Evolutionary conservation across 2,113 vertebrate genomes (phyloP).

Genomic region (Prinia subflava): DNA sequence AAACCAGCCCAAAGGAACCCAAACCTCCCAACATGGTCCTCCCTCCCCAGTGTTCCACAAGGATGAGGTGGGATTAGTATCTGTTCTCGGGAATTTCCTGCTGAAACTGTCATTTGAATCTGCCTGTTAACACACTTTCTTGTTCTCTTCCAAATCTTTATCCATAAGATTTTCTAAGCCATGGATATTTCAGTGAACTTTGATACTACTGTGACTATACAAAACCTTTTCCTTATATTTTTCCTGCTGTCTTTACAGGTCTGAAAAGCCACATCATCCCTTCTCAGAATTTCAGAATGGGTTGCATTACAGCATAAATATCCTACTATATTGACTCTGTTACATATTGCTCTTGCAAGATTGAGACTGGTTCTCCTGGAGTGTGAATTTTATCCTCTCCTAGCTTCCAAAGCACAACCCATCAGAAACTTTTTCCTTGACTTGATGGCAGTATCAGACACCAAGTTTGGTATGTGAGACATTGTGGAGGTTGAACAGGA

Average conservation of each 20-base stretch:
- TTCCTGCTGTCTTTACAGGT: neutral
- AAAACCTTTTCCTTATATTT: neutral
- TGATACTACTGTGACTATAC: neutral
- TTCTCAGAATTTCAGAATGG: neutral
- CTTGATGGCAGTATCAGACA: neutral
- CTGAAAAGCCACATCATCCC: neutral
- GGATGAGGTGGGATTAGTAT: neutral
- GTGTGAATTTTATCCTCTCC: neutral
- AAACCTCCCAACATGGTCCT: neutral
- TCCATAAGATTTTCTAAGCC: neutral
- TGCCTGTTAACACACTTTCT: neutral
- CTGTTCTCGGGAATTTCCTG: neutral
- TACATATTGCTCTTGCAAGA: neutral
- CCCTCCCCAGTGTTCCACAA: neutral
- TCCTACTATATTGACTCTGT: neutral
- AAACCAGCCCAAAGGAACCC: neutral
- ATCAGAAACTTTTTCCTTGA: neutral
- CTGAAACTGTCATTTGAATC: neutral
- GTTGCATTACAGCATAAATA: neutral
- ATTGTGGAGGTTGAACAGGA: neutral
- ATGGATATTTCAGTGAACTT: neutral
- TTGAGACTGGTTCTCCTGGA: neutral
- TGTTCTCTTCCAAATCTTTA: neutral
- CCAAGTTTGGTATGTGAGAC: neutral
- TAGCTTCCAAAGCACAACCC: neutral